Evolutionary conservation across 2,797 vertebrate genomes (phyloP).

Genomic region (Momotus momota): DNA sequence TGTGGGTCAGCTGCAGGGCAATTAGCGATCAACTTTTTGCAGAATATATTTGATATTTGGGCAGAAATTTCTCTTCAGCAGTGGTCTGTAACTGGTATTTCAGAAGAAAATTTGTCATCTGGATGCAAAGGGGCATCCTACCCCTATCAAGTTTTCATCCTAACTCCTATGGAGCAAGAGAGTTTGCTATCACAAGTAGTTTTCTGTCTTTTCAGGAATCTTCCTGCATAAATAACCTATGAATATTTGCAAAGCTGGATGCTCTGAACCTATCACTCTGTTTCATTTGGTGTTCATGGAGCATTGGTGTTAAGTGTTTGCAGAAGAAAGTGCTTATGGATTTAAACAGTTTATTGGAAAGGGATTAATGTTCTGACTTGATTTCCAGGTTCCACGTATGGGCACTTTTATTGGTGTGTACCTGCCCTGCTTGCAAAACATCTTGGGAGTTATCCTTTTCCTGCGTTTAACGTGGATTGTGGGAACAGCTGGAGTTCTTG

Average conservation of each 20-base stretch:
- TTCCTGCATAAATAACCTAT: not conserved
- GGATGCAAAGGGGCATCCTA: not conserved
- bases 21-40: not conserved
- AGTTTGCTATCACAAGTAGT: not conserved
- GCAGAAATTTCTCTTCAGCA: not conserved
- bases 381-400: slow-evolving; percentile 89
- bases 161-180: not conserved
- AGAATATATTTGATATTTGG: not conserved
- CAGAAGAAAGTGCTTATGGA: not conserved
- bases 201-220: not conserved
- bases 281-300: not conserved
- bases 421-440: slow-evolving; percentile 97
- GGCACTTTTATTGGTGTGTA: slow-evolving; percentile 98
- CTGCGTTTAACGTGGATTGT: slow-evolving; percentile 97
- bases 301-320: not conserved
- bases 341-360: not conserved
- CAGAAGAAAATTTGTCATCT: not conserved
- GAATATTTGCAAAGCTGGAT: not conserved
- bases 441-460: slow-evolving; percentile 96
- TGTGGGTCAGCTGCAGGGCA: not conserved
- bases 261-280: not conserved
- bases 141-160: not conserved
- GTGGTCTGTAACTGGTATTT: not conserved
- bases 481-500: slow-evolving; percentile 91
- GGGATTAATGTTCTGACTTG: not conserved